Base-by-base conservation (phyloP, 1,140 invertebrate genomes). In the Sitodiplosis mosellana region DNA sequence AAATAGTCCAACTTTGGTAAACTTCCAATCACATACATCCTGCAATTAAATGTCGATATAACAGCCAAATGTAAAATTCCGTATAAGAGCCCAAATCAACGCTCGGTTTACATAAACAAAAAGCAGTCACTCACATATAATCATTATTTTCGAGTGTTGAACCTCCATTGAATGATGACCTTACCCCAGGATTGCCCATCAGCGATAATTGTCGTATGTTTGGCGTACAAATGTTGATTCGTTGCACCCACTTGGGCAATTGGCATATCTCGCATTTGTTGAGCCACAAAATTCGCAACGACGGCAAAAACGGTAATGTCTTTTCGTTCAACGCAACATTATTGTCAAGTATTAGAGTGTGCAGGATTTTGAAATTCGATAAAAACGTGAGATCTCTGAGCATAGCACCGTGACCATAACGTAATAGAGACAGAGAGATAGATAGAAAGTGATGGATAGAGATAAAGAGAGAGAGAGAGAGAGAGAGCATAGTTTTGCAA, bases 191-290 rank as follows among this genome's bases (percentile, higher is more conserved):
- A 46, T 63, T 63, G 2, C 60, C 60, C 58, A 63, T 62, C 33
- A 60, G 53, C 14, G 60, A 60, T 11, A 62, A 48, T 49, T 62
- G 59, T 49, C 59, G 56, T 15, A 62, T 46, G 1, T 50, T 42
- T 2, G 60, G 58, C n/a, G 60, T 62, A 12, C 60, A 56, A 0
- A 52, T 44, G 38, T 59, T 54, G 11, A 62, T 60, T 22, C 58
- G 52, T 8, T 60, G 54, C 44, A 63, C 57, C 60, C 60, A 63
- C 44, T 59, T 57, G 7, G 55, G 54, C 37, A 60, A 52, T 36
- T 60, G 61, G 20, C 46, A 52, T 21, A 63, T 60, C 36, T 62
- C 54, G 49, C 60, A 63, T 41, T 63, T 63, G 50, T 63, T 63
- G 15, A 63, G 59, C 59, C 59, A 63, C 41, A 63, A 48, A 19